Base-by-base conservation (phyloP, 2,113 vertebrate species). In the Sebastes fasciatus region DNA sequence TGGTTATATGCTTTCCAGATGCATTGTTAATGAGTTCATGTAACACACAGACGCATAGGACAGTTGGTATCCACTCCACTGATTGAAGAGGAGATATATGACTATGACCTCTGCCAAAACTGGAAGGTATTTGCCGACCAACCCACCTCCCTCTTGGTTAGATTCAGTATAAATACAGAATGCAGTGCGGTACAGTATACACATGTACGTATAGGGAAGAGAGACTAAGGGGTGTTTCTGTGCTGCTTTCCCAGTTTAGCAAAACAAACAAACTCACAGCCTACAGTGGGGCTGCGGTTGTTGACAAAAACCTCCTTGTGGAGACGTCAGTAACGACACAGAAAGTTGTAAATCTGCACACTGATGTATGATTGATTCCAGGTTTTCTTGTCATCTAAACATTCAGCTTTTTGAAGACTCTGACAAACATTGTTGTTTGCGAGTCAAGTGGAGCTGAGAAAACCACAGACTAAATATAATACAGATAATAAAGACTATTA, bases 1-100 rank as follows among this genome's bases (percentile, higher is more conserved):
- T 90, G 77, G 71, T 46, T 91, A 70, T 79, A 91, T 87, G 77
- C 69, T 63, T 84, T 91, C 80, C 92, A 92, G 89, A 87, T 91
- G 89, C 72, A 72, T 74, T 82, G 79, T 85, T 85, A 83, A 86
- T 86, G 76, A 80, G 48, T 69, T 80, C 62, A 77, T 81, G 79
- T 62, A 80, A 67, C 71, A 75, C 78, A 73, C 16, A 80, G 55
- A 64, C 5, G 0, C 48, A 74, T 17, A 72, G 14, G 74, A 66
- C 42, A 63, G 69, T 68, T 72, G 6, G 46, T 65, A 26, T 74
- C 48, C 63, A 61, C 26, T 49, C 74, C 21, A 26, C 46, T 43
- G 46, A 66, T 21, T 11, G 23, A 69, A 13, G 42, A 52, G n/a
- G 8, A 63, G 43, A 54, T 14, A 51, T 48, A 61, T 48, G 65